These are phyloP conservation scores for Laothoe populi DNA, from an alignment of 2,888 invertebrate genomes.

Conservation along the genomic window DNA sequence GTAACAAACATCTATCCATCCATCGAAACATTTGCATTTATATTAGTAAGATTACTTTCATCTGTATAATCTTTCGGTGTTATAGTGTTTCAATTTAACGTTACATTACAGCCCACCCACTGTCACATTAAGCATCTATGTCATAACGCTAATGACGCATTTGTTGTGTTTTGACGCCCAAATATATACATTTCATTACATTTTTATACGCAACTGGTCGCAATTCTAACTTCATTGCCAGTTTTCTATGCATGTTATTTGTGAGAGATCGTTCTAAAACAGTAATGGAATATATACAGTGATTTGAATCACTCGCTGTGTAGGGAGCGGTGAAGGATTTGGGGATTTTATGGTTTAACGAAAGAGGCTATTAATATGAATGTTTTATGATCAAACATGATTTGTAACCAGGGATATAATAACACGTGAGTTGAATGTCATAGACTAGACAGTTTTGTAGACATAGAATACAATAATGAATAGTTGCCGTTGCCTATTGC, in stretches of 20 bases:
- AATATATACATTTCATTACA: slow-evolving; percentile 34
- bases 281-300: slow-evolving; percentile 19
- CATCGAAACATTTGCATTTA: neutral
- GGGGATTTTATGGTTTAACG: slow-evolving; percentile 54
- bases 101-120: slow-evolving; percentile 34
- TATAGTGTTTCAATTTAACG: slow-evolving; percentile 26
- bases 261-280: neutral
- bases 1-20: too few relatives aligned
- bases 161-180: slow-evolving; percentile 49
- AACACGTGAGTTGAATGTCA: slow-evolving; percentile 31
- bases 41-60: neutral
- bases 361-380: slow-evolving; percentile 63
- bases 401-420: slow-evolving; percentile 43
- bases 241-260: neutral
- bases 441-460: neutral
- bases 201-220: neutral
- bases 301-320: neutral
- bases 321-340: slow-evolving; percentile 10
- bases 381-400: slow-evolving; percentile 56
- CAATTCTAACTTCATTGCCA: neutral
- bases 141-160: slow-evolving; percentile 56
- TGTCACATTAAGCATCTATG: slow-evolving; percentile 50
- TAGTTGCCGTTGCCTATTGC: too few relatives aligned
- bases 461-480: neutral
- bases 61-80: neutral